Evolutionary conservation across 2,797 vertebrate species (phyloP), one percentile per base, ranked within the genome.

Genomic region (Schizothorax lantsangensis): DNA sequence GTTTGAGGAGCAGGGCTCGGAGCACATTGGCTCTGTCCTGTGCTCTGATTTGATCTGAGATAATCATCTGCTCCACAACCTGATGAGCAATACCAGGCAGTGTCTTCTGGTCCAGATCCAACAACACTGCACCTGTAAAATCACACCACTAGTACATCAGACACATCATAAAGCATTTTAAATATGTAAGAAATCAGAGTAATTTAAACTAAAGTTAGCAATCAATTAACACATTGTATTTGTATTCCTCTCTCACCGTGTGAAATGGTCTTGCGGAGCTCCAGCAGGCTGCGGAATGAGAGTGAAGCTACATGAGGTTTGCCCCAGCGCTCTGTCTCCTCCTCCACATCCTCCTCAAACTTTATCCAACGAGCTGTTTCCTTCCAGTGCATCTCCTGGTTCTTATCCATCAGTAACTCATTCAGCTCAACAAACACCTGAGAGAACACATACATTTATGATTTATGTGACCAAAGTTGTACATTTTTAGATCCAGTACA

Each of bases 291-390:
- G 68, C 97, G 97, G 94, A 99, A 99, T 64, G 97, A 98, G 49
- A 99, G 95, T 0, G 98, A 99, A 59, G 98, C 98, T 36, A 99
- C 97, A 0, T 99, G 98, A 0, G 98, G 98, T 82, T 99, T 99
- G 40, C 98, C 98, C 98, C 98, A 99, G 84, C 98, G 98, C 40
- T 99, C 98, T 0, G 98, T 99, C 94, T 99, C 98, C 91, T 97
- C 97, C 90, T 99, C 98, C 71, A 99, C 98, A 0, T 99, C 98
- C 87, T 99, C 98, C 93, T 99, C 98, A 40, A 99, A 99, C 92
- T 99, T 99, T 95, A 99, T 99, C 98, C 98, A 99, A 14, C 98
- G 97, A 0, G 98, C 98, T 0, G 98, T 99, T 93, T 99, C 98
- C 89, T 97, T 97, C 98, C 98, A 99, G 92, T 98, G 97, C 94